Evolutionary conservation across 2,888 invertebrate species (phyloP), one percentile per base, ranked within the genome.

Genomic region (Dicyrtomina minuta): DNA sequence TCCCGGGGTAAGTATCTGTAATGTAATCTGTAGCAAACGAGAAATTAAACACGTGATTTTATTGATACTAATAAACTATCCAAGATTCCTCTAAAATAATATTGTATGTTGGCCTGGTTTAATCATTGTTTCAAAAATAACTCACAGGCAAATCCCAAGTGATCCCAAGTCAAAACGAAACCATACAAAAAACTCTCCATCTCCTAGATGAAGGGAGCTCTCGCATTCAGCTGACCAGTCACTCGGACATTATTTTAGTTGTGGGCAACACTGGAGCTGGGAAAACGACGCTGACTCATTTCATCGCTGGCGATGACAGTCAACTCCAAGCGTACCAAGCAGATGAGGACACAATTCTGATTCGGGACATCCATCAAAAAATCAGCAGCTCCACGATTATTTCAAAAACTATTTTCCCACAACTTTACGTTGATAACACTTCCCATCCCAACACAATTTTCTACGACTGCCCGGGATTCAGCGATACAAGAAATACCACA

Each of bases 401-500:
- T 6, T 59, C 59, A 15, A 59, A 59, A 33, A 17, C 59, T 39
- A 22, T 59, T 15, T 59, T 59, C 15, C 59, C 59, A 12, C 15
- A 59, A 22, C 59, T 59, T 33, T 20, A 71, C 8, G 13, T 62
- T 26, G 70, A 74, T n/a, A n/a, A n/a, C 44, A 44, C 1, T 0
- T 17, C 20, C 2, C 17, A n/a, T 1, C 61, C 61, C 1, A 41
- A 66, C 12, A 60, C 66, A 0, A 22, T 49, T 4, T 73, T 65
- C 33, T 70, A 66, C 60, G 73, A 74, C 64, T 73, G 70, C 26
- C 71, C 74, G 15, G 73, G 73, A 1, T 74, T 74, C 39, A 66
- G 60, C 41, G 68, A 72, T 27, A 65, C 70, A 10, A 46, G 79
- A 61, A 68, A 61, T 10, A 79, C 75, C 5, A 74, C 75, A 27